Evolutionary conservation across 2,888 invertebrate genomes (phyloP).

Genomic region (Aphidius colemani): DNA sequence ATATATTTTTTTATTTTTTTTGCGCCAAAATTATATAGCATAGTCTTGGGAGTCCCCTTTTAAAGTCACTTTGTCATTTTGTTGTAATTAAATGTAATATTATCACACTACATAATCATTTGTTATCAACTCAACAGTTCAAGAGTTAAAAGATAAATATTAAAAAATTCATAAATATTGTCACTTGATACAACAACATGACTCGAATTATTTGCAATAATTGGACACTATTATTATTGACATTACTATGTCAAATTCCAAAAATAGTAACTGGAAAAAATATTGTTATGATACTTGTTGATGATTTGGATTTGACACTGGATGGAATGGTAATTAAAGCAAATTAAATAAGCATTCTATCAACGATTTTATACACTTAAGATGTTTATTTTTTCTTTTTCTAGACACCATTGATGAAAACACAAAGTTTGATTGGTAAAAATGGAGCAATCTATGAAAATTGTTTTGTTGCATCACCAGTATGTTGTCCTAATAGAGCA

Average conservation of each 20-base stretch:
- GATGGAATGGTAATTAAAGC: constrained; percentile 73
- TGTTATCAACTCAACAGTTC: too few species aligned
- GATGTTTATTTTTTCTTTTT: constrained; percentile 39
- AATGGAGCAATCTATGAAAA: constrained; percentile 74
- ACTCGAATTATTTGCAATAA: too few species aligned
- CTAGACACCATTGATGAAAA: constrained; percentile 72
- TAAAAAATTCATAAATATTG: too few species aligned
- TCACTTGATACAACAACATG: too few species aligned
- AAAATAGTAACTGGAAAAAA: constrained; percentile 59
- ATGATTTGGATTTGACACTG: constrained; percentile 83
- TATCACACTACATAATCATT: too few species aligned
- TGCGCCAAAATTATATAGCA: too few species aligned
- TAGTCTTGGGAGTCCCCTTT: too few species aligned
- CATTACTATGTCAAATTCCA: neutral
- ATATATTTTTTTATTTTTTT: neutral
- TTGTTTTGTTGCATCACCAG: constrained; percentile 80
- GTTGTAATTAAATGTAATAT: too few species aligned
- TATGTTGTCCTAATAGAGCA: constrained; percentile 91
- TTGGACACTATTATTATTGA: neutral
- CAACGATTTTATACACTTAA: too few species aligned
- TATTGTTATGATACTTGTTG: constrained; percentile 79
- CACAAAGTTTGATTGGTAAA: constrained; percentile 66
- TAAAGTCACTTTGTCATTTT: too few species aligned
- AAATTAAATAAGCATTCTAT: neutral
- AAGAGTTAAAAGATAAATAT: too few species aligned